Evolutionary conservation across 2,888 invertebrate genomes (phyloP), one percentile per base, ranked within the genome.

Genomic region (Pachymerium ferrugineum): DNA sequence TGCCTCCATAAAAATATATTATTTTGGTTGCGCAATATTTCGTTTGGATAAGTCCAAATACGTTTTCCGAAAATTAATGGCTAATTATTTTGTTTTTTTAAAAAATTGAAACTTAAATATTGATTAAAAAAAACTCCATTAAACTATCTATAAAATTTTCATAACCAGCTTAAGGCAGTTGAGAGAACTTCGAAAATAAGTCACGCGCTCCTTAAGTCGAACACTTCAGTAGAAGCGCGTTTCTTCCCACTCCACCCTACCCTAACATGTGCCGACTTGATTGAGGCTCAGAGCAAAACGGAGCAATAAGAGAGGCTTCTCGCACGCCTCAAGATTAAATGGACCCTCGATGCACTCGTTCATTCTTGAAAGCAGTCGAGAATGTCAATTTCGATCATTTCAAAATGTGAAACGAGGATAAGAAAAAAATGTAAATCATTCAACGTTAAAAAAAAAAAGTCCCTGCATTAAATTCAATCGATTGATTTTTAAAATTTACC

Each of bases 321-420:
- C 47, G 16, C 19, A 16, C 47, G 19, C 22, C 16, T 54, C 47
- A 19, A 54, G 47, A 54, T 54, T 54, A 54, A 54, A 54, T 54
- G 47, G 47, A n/a, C 47, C 47, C 22, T 54, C 47, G 47, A 54
- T 22, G 47, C 47, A 19, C 38, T n/a, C 22, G 19, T 54, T 54
- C 47, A 54, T 16, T 54, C 47, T 19, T 19, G 47, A 54, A n/a
- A 54, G 47, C 2, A 54, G 47, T 54, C n/a, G 47, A 54, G 47
- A 54, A 54, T 54, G 22, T 54, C 47, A 54, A 54, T 54, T 54
- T 54, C 47, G 47, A 38, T 54, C 16, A 54, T 54, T 54, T 54
- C 2, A 54, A 54, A n/a, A n/a, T n/a, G n/a, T n/a, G 19, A 19
- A 54, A 54, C 47, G 47, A 54, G 22, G 16, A 54, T 16, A 38